A percentile compares a stretch with the other conserved stretches of the same genome.
Conservation (phyloP, 2,797 vertebrate genomes). For the Muscicapa comitata region DNA sequence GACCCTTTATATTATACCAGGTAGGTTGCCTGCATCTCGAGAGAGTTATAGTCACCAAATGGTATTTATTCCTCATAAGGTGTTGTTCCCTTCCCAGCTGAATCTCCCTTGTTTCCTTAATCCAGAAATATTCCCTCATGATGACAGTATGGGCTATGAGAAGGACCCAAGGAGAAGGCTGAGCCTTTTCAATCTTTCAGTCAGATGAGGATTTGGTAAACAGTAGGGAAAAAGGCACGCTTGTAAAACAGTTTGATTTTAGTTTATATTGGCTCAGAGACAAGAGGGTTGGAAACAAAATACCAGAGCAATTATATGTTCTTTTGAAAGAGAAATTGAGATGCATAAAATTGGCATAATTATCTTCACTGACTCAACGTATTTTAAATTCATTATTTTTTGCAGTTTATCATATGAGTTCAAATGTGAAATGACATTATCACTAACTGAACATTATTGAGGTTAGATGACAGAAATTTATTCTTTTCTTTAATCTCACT, state of each 20-base stretch:
- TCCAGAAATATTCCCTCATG: fast-evolving
- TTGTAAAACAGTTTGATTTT: background rate
- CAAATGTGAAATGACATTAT: background rate
- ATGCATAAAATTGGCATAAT: background rate
- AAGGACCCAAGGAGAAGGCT: background rate
- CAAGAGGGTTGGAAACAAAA: background rate
- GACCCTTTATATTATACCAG: background rate
- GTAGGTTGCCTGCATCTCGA: background rate
- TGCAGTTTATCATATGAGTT: background rate
- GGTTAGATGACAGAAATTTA: background rate
- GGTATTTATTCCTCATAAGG: background rate
- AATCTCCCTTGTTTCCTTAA: background rate
- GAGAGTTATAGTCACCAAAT: background rate
- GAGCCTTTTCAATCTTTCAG: background rate
- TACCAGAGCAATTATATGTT: background rate
- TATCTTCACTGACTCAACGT: background rate
- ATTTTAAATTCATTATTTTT: background rate
- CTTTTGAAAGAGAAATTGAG: constrained; percentile 5
- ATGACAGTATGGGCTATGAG: background rate
- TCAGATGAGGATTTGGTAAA: background rate
- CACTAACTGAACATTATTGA: background rate
- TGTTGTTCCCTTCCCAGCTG: fast-evolving
- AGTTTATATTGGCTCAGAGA: background rate
- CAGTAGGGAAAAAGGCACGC: background rate
- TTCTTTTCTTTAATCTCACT: background rate